Evolutionary conservation across 2,797 vertebrate genomes (phyloP).

Genomic region (Astyanax mexicanus): DNA sequence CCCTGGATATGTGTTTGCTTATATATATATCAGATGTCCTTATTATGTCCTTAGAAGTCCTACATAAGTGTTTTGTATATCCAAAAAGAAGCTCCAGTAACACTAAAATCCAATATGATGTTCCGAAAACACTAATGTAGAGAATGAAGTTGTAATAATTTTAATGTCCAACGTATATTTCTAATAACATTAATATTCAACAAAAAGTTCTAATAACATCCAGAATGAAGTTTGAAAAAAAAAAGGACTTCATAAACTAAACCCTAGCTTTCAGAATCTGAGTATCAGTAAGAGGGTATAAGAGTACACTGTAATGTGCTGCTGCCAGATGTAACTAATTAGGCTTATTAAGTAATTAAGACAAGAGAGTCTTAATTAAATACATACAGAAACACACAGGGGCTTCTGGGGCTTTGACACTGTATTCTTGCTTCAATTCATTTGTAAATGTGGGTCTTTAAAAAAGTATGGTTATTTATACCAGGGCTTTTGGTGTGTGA

Average conservation of each 20-base stretch:
- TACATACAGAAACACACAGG: conserved; percentile 69
- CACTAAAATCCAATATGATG: no score
- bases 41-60: no score
- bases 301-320: conserved; percentile 69
- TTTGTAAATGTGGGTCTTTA: conserved; percentile 47
- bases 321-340: conserved; percentile 77
- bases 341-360: conserved; percentile 83
- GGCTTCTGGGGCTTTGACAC: conserved; percentile 71
- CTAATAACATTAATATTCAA: no score
- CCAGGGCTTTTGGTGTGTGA: conserved; percentile 36
- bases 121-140: no score
- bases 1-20: no score
- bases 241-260: no score
- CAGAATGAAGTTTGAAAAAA: neutral
- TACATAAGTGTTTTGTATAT: no score
- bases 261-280: neutral
- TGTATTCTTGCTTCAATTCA: conserved; percentile 61
- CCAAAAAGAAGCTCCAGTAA: no score
- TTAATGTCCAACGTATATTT: no score
- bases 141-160: no score
- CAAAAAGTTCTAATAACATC: no score
- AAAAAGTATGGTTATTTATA: conserved; percentile 55
- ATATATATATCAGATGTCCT: no score
- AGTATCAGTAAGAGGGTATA: neutral
- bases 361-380: conserved; percentile 80